Percentiles rank a stretch among this genome's conserved stretches.
Evolutionary conservation across 2,888 invertebrate species (phyloP).

Genomic region (Patella caerulea): DNA sequence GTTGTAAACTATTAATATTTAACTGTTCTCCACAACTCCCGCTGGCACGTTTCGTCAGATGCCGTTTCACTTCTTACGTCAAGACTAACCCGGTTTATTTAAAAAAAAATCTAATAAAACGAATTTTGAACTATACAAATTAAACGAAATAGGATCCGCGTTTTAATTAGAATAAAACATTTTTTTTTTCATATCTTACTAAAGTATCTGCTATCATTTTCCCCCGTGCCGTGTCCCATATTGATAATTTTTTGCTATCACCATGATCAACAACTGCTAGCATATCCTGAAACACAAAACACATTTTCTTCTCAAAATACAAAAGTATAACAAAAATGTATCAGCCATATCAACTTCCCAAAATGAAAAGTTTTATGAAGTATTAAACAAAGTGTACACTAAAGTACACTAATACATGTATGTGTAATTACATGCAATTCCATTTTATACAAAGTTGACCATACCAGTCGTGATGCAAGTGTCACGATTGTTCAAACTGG

Average conservation of each 20-base stretch:
- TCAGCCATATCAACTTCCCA: no score
- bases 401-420: not conserved
- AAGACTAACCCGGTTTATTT: no score
- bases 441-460: not conserved
- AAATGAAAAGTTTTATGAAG: not conserved
- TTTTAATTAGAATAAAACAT: not conserved
- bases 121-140: no score
- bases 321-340: not conserved
- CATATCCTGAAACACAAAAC: conserved; percentile 47
- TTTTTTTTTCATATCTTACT: conserved; percentile 37
- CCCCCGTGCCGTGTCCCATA: conserved; percentile 58
- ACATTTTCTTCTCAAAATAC: not conserved
- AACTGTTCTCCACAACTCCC: no score
- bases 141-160: no score
- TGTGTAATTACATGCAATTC: not conserved
- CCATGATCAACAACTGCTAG: conserved; percentile 60
- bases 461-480: not conserved
- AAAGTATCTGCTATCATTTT: conserved; percentile 40
- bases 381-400: not conserved
- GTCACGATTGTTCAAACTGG: no score
- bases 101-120: no score
- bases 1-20: no score
- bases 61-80: no score
- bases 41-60: no score
- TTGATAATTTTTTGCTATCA: conserved; percentile 53